Conservation (phyloP, 53 echinoderm and acorn worm species). For the Actinopyga echinites region DNA sequence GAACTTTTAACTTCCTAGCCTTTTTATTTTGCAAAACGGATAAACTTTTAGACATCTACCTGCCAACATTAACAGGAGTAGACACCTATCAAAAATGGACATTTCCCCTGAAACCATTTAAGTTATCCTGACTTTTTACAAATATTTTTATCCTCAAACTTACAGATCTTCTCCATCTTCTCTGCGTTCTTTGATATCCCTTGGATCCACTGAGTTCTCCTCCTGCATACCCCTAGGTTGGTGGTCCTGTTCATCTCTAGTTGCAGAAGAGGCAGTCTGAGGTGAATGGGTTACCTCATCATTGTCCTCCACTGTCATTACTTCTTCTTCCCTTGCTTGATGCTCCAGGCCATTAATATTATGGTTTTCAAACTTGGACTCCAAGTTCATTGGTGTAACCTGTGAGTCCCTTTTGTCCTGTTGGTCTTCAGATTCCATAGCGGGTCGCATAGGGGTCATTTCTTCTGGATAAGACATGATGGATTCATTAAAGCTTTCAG, state of each 20-base stretch:
- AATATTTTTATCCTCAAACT: not conserved
- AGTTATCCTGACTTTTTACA: no score
- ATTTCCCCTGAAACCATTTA: no score
- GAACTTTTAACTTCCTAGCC: no score
- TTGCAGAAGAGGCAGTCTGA: not conserved
- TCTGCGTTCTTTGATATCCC: not conserved
- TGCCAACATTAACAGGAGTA: no score
- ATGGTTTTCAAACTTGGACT: slow-evolving; percentile 23
- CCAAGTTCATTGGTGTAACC: slow-evolving; percentile 7
- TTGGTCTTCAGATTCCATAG: not conserved
- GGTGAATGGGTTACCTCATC: not conserved
- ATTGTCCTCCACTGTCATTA: not conserved
- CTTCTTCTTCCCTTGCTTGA: not conserved
- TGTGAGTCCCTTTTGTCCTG: not conserved
- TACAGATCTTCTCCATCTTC: slow-evolving; percentile 20
- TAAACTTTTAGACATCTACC: no score
- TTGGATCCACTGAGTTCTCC: not conserved
- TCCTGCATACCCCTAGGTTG: not conserved
- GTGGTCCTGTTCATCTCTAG: not conserved
- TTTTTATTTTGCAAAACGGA: no score
- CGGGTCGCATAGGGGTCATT: not conserved
- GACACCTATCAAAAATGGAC: no score
- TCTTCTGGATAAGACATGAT: not conserved
- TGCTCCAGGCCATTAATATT: not conserved
- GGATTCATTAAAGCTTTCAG: slow-evolving; percentile 20